Base-by-base conservation (phyloP, 2,888 invertebrate species). In the Trypoxylon attenuatum region DNA sequence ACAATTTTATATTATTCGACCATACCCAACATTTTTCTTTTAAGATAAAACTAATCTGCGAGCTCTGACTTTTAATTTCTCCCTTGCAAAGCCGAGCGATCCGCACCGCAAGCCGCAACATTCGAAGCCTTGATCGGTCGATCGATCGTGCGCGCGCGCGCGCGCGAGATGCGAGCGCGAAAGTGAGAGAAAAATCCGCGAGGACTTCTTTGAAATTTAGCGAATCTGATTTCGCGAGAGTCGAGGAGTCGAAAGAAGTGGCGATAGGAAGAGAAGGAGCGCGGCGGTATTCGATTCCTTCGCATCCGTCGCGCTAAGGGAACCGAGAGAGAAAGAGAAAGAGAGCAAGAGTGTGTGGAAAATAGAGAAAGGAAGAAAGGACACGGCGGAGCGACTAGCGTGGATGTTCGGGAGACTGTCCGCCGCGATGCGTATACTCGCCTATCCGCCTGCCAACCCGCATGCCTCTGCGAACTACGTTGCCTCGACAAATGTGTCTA, bases 401-500 rank as follows among this genome's bases (percentile, higher is more conserved):
- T 13, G 23, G 5, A 22, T 5, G 22, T 19, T 16, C 27, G 19
- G 23, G 29, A 39, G 41, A 27, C 42, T 63, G 47, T 53, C 58
- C 71, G 55, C 61, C 69, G 62, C 65, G 49, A 50, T 56, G 47
- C 56, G 58, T n/a, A n/a, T 60, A 59, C 39, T 51, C 47, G 42
- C n/a, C n/a, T 33, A 63, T 60, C 66, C 74, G 74, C 72, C 80
- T 73, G 76, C 66, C 76, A 25, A 25, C 21, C 51, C 69, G 68
- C 70, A 73, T 79, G 73, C 63, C 73, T 73, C 68, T 73, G 71
- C 75, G 68, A 72, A 72, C 77, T 78, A 70, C 73, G 65, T 74
- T 80, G 78, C 81, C 80, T 79, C 73, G 71, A 79, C 57, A 69
- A 27, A 79, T 72, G 61, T 75, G 74, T 81, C 76, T 80, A 71